A percentile compares a stretch with the other conserved stretches of the same genome.
Evolutionary conservation across 2,797 vertebrate genomes (phyloP).

Genomic region (Myripristis jacobus): DNA sequence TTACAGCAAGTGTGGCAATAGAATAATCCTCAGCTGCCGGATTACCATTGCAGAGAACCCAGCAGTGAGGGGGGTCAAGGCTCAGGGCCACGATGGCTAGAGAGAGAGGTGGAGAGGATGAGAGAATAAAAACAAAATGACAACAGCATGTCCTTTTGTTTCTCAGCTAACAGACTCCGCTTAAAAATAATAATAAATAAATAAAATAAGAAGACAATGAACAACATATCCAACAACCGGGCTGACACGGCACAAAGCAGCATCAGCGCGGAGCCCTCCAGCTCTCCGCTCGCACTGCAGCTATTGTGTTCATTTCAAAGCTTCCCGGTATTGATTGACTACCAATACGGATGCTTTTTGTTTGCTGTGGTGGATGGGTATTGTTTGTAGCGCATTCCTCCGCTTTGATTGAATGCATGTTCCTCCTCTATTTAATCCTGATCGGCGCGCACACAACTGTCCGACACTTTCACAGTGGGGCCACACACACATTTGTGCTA

Average conservation of each 20-base stretch:
- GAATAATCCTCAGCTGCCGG: conserved; percentile 35
- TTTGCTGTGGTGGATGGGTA: neutral
- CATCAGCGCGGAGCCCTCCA: conserved; percentile 18
- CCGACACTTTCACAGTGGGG: neutral
- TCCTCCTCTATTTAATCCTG: neutral
- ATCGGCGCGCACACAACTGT: neutral
- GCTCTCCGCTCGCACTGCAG: conserved; percentile 25
- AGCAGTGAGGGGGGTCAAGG: neutral
- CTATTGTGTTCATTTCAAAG: conserved; percentile 46
- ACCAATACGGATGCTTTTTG: conserved; percentile 32
- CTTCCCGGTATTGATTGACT: conserved; percentile 16
- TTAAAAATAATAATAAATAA: conserved; percentile 59
- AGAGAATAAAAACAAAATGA: conserved; percentile 22
- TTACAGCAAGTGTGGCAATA: conserved; percentile 23
- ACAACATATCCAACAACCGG: no score
- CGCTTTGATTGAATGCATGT: neutral
- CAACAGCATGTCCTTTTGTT: neutral
- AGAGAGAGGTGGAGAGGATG: conserved; percentile 32
- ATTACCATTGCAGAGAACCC: conserved; percentile 11
- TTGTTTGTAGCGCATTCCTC: neutral
- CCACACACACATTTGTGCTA: no score
- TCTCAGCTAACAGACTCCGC: conserved; percentile 18
- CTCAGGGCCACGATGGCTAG: conserved; percentile 16
- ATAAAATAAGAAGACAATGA: conserved; percentile 35
- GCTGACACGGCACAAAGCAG: conserved; percentile 58